Base-by-base conservation (phyloP, 2,888 invertebrate genomes). In the Meteorus cinctellus region DNA sequence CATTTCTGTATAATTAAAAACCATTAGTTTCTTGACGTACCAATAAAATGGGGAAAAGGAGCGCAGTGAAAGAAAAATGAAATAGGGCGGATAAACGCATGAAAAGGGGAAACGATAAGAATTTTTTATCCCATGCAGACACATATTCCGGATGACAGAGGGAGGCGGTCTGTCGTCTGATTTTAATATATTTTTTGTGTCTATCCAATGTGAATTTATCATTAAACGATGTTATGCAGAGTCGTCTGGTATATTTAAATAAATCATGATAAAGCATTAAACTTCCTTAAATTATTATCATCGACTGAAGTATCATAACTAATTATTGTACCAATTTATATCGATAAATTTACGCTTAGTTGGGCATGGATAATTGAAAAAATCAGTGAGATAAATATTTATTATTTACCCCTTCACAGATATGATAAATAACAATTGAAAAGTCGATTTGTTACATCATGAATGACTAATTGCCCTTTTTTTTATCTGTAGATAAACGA, bases 121-220 rank as follows among this genome's bases (percentile, higher is more conserved):
- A 6, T 55, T 55, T 55, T 55, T 24, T 55, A 48, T 48, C 48
- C 48, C 5, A 55, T 24, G 6, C 19, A 24, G 55, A 24, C 8
- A 55, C 10, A 19, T n/a, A 55, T 55, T 55, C 55, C 55, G 55
- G 55, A 55, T 55, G 55, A 55, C 4, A 6, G 19, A 24, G 24
- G 19, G 24, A 55, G 19, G 19, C 19, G n/a, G 55, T 55, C 55
- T 55, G 10, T 2, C 2, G 19, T 55, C 2, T 55, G 19, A 19
- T 55, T 55, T 19, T 24, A 19, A n/a, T 55, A n/a, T 55, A 55
- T 48, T 48, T 48, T 41, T 41, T 12, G 41, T 48, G 48, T 48
- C n/a, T 48, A 48, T 48, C n/a, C n/a, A n/a, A 48, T 48, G 14
- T 48, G n/a, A n/a, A 48, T 48, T 48, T 48, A 48, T 48, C 48